A percentile compares a stretch with the other conserved stretches of the same genome.
Conservation (phyloP, 2,888 invertebrate genomes). For the Eretmocerus hayati region DNA sequence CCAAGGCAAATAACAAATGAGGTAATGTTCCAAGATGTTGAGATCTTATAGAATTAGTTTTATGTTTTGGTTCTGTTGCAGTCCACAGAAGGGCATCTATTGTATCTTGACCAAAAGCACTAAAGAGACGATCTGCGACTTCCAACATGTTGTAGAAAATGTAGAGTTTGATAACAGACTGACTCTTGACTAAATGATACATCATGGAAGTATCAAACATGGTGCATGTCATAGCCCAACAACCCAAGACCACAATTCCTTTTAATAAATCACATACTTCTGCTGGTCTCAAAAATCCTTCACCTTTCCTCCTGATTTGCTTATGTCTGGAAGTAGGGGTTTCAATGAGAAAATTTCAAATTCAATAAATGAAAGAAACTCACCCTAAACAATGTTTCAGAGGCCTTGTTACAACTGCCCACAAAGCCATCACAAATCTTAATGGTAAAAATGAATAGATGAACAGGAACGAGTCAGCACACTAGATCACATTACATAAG, state of each 20-base stretch:
- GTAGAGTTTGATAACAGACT: conserved; percentile 97
- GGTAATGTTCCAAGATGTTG: conserved; percentile 82
- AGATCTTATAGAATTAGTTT: conserved; percentile 41
- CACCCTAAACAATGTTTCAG: conserved; percentile 69
- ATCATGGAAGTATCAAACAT: conserved; percentile 97
- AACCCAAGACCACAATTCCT: conserved; percentile 77
- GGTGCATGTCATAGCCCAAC: conserved; percentile 78
- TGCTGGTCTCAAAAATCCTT: conserved; percentile 61
- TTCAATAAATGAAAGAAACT: conserved; percentile 29
- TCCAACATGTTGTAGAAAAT: conserved; percentile 99
- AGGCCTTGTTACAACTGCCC: conserved; percentile 70
- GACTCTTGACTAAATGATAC: conserved; percentile 95
- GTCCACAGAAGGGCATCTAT: conserved; percentile 98
- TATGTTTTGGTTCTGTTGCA: conserved; percentile 86
- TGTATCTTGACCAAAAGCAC: conserved; percentile 96
- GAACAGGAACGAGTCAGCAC: conserved; percentile 95
- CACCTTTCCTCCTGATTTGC: conserved; percentile 40
- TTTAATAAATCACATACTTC: conserved; percentile 95
- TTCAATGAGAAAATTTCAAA: neutral
- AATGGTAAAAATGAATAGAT: conserved; percentile 96
- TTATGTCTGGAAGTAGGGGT: conserved; percentile 28
- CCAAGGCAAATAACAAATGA: conserved; percentile 84
- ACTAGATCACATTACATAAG: conserved; percentile 49
- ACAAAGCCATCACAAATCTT: conserved; percentile 79
- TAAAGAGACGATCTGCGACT: conserved; percentile 91